Percentiles rank a stretch among this genome's conserved stretches.
These are phyloP conservation scores for Orientallactaga bullata DNA, from an alignment of 2,113 vertebrate species.

Conservation along the genomic window DNA sequence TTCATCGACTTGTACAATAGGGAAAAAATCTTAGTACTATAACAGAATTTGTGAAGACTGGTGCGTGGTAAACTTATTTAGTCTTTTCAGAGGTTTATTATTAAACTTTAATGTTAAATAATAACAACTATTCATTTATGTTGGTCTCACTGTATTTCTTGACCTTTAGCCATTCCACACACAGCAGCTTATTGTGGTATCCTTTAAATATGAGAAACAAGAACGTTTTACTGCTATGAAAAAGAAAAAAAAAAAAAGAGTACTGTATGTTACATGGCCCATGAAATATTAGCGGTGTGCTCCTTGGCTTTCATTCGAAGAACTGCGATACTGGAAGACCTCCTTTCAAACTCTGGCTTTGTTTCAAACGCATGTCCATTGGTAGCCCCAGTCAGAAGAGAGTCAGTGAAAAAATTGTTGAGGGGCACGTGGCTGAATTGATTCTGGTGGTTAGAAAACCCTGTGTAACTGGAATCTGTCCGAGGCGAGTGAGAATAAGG, in stretches of 20 bases:
- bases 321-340: slow-evolving; percentile 98
- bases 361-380: slow-evolving; percentile 95
- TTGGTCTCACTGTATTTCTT: slow-evolving; percentile 85
- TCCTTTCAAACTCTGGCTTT: slow-evolving; percentile 97
- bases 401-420: slow-evolving; percentile 99
- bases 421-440: slow-evolving; percentile 96
- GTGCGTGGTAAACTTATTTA: slow-evolving; percentile 85
- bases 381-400: slow-evolving; percentile 92
- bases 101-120: slow-evolving; percentile 89
- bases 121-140: slow-evolving; percentile 87
- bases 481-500: slow-evolving; percentile 95
- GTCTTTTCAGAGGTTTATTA: slow-evolving; percentile 79
- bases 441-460: slow-evolving; percentile 97
- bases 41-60: slow-evolving; percentile 83
- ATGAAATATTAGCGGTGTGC: slow-evolving; percentile 98
- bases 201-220: slow-evolving; percentile 90
- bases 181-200: slow-evolving; percentile 88
- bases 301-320: slow-evolving; percentile 99
- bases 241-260: slow-evolving; percentile 74
- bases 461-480: slow-evolving; percentile 94
- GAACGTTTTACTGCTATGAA: slow-evolving; percentile 80
- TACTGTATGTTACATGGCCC: slow-evolving; percentile 95
- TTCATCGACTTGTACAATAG: slow-evolving; percentile 86
- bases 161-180: slow-evolving; percentile 87
- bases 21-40: slow-evolving; percentile 82